These are phyloP conservation scores for Lipophrys pholis DNA, from an alignment of 2,113 vertebrate species.

Conservation along the genomic window DNA sequence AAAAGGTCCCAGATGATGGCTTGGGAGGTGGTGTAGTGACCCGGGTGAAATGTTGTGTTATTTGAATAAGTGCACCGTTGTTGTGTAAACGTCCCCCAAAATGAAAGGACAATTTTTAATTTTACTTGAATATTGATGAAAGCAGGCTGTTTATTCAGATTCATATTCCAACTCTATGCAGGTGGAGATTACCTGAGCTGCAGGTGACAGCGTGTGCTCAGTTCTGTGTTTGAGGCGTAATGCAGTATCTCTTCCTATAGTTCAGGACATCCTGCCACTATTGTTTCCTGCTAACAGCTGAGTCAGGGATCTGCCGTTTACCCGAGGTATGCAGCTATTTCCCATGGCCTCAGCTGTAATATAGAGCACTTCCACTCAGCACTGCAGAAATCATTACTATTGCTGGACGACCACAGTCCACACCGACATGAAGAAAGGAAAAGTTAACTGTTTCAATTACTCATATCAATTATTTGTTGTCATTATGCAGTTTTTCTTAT, in stretches of 20 bases:
- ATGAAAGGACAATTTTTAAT: no score
- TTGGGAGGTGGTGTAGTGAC: no score
- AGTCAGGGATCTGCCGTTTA: conserved; percentile 53
- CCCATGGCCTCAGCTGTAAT: conserved; percentile 55
- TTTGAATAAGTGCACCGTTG: no score
- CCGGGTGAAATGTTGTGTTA: no score
- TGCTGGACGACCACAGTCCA: conserved; percentile 5
- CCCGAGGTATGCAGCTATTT: conserved; percentile 38
- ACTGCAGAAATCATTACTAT: conserved; percentile 35
- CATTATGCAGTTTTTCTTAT: no score
- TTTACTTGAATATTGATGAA: no score
- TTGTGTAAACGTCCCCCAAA: no score
- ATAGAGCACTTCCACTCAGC: conserved; percentile 47
- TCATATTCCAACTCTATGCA: no score
- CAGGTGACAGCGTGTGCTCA: background rate
- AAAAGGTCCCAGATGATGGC: no score
- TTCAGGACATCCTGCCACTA: conserved; percentile 37
- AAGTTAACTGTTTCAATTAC: no score
- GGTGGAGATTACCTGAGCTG: background rate
- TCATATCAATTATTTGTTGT: no score
- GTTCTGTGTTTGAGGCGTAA: conserved; percentile 3
- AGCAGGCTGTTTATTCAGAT: no score
- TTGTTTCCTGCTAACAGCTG: conserved; percentile 54
- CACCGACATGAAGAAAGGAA: background rate
- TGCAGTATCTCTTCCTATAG: conserved; percentile 16